A percentile compares a stretch with the other conserved stretches of the same genome.
phyloP scores from a whole-genome alignment of 1,140 invertebrate genomes.

The Apis florea region DNA sequence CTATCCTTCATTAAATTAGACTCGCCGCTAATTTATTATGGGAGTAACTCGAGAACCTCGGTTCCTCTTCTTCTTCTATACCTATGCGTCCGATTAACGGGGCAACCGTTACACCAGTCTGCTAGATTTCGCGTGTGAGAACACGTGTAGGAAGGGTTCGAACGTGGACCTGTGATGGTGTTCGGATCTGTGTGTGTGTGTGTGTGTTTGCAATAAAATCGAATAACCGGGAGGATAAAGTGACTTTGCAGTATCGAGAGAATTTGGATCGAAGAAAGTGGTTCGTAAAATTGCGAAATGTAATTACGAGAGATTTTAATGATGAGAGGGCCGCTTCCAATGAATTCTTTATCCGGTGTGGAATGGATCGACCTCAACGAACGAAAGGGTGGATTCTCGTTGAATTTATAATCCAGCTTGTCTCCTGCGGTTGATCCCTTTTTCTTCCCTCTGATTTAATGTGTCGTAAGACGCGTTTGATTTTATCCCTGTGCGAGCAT shows the following conservation, averaged over 20 bases:
- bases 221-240: neutral
- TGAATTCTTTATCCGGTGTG: slow-evolving; percentile 12
- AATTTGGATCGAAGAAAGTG: neutral
- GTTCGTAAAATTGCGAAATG: slow-evolving; percentile 10
- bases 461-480: neutral
- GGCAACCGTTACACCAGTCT: slow-evolving; percentile 17
- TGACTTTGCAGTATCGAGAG: too few relatives aligned
- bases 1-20: slow-evolving; percentile 67
- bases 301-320: slow-evolving; percentile 10
- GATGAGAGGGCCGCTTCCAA: neutral
- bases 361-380: neutral
- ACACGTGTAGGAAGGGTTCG: too few relatives aligned
- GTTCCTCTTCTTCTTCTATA: slow-evolving; percentile 32
- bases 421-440: neutral
- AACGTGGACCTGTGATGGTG: too few relatives aligned
- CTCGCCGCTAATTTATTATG: slow-evolving; percentile 59
- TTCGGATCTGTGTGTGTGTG: too few relatives aligned
- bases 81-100: slow-evolving; percentile 37
- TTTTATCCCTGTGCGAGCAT: neutral
- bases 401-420: slow-evolving; percentile 12
- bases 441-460: neutral
- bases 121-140: slow-evolving; percentile 38
- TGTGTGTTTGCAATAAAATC: neutral
- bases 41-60: slow-evolving; percentile 54
- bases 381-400: neutral